Evolutionary conservation across 2,113 vertebrate genomes (phyloP), one percentile per base, ranked within the genome.

Genomic region (Emydura subglobosa): DNA sequence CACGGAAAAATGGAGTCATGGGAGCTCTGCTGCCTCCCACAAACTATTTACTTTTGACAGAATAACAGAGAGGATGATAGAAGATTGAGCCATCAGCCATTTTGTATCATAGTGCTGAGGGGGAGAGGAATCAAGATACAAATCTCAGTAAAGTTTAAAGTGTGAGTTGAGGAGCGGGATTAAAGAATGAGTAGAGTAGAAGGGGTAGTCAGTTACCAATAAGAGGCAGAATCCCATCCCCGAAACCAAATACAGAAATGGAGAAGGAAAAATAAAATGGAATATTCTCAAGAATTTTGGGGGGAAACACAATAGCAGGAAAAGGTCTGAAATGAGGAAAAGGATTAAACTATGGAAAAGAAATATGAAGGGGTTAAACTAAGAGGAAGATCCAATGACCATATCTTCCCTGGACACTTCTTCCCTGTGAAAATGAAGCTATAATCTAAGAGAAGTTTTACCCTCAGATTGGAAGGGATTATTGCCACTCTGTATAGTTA

Each of bases 311-410:
- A 76, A 49, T 6, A 92, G 2, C 10, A 82, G 25, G n/a, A 87
- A 25, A 12, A 55, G 4, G 2, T 82, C 83, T 97, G 61, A 94
- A 95, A 86, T 5, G 55, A 6, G 17, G 92, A 91, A 12, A 88
- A 94, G 87, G 25, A 93, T 92, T 84, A 87, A 95, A 86, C 19
- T 54, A 81, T 54, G 31, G 50, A 93, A 82, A 86, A 91, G 4
- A 25, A 89, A 57, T 21, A 7, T 89, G 81, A 49, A 95, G 51
- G 29, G 76, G 24, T 95, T 91, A 84, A 3, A 49, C 17, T 11
- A 59, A 83, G 94, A 95, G 85, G n/a, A 42, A n/a, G 80, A 79
- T 57, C 53, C 57, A 27, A 79, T 92, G 78, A n/a, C 72, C 34
- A 47, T 14, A 44, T 47, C 85, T 29, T 61, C 5, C 19, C 3